Conservation (phyloP, 1,140 invertebrate species). For the Drosophila micromelanica region DNA sequence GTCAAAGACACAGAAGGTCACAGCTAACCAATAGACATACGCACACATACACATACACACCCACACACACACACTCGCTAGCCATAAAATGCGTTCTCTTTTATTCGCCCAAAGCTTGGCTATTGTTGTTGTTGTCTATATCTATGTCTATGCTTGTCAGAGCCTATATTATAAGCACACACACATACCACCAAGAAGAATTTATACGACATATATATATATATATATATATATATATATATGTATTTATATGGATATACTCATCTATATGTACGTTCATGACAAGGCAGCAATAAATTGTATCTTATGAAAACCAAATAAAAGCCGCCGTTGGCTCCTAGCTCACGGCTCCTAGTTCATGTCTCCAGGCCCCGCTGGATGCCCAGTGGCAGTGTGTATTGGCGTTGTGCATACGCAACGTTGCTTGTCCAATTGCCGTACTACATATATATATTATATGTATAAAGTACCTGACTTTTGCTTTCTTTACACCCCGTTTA, state of each 20-base stretch:
- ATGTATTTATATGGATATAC: slow-evolving; percentile 34
- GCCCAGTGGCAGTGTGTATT: not conserved
- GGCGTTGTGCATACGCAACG: not conserved
- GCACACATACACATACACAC: slow-evolving; percentile 10
- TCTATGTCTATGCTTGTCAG: slow-evolving; percentile 35
- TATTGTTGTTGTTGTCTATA: slow-evolving; percentile 19
- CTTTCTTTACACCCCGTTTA: not conserved
- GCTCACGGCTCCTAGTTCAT: not conserved
- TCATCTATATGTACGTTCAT: slow-evolving; percentile 62
- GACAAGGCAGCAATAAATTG: slow-evolving; percentile 77
- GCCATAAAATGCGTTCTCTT: slow-evolving; percentile 60
- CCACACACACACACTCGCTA: slow-evolving; percentile 1
- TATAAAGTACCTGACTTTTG: slow-evolving; percentile 1
- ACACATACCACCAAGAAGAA: not conserved
- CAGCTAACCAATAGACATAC: slow-evolving; percentile 27
- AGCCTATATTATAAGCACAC: slow-evolving; percentile 9
- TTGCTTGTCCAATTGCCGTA: not conserved
- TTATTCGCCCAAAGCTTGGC: slow-evolving; percentile 16
- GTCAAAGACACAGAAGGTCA: slow-evolving; percentile 76
- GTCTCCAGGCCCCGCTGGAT: not conserved
- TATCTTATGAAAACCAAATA: slow-evolving; percentile 79
- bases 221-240: slow-evolving; percentile 1
- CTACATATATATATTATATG: not conserved
- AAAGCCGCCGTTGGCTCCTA: slow-evolving; percentile 47
- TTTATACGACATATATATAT: not conserved